Evolutionary conservation across 2,888 invertebrate genomes (phyloP).

Genomic region (Drosophila austrosaltans): DNA sequence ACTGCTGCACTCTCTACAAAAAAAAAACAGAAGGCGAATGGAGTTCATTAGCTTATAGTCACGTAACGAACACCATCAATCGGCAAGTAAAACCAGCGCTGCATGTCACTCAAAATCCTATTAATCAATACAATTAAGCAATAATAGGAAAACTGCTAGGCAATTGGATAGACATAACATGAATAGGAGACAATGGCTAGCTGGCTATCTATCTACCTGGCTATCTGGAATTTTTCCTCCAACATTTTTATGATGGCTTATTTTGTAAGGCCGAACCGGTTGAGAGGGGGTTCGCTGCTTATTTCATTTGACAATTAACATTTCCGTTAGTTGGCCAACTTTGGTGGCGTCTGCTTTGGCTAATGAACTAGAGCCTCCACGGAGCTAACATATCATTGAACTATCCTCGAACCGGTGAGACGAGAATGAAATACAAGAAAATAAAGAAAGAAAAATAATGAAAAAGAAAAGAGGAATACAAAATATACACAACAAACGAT

Average conservation of each 20-base stretch:
- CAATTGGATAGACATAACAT: constrained; percentile 53
- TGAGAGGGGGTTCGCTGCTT: constrained; percentile 54
- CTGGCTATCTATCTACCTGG: constrained; percentile 17
- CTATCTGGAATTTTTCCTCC: constrained; percentile 57
- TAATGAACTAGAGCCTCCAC: constrained; percentile 59
- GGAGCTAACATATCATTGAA: constrained; percentile 57
- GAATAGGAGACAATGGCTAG: constrained; percentile 41
- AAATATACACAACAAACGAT: constrained; percentile 4
- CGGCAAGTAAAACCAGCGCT: constrained; percentile 23
- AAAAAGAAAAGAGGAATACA: background rate
- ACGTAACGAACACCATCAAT: constrained; percentile 50
- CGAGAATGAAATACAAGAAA: constrained; percentile 50
- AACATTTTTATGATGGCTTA: constrained; percentile 74
- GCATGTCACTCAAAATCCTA: constrained; percentile 73
- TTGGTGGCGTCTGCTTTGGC: constrained; percentile 74
- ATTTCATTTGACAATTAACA: constrained; percentile 77
- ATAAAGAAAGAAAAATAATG: background rate
- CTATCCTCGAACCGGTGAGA: constrained; percentile 60
- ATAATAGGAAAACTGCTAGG: constrained; percentile 71
- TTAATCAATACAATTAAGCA: constrained; percentile 75
- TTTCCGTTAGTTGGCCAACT: constrained; percentile 79
- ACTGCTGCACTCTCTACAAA: background rate
- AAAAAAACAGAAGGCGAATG: constrained; percentile 18
- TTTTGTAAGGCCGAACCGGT: constrained; percentile 73
- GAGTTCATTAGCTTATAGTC: constrained; percentile 67